Percentiles rank a stretch among this genome's conserved stretches.
phyloP scores from a whole-genome alignment of 2,113 vertebrate genomes.

The Osmerus mordax region DNA sequence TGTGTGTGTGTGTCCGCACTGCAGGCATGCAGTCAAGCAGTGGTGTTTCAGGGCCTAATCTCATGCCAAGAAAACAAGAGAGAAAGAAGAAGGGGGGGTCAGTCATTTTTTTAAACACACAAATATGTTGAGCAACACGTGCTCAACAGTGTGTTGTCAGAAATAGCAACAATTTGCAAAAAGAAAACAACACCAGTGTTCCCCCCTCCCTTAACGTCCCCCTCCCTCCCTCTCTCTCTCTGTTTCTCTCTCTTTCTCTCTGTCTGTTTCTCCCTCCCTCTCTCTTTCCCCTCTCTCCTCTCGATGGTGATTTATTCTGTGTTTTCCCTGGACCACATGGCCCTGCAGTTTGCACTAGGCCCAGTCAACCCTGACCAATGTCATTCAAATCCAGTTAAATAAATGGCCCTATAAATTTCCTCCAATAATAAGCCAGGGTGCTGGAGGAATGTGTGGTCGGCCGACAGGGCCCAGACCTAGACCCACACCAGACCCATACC shows the following conservation, averaged over 20 bases:
- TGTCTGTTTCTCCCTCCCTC: constrained; percentile 12
- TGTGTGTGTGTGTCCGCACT: too few species aligned
- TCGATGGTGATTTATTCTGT: neutral
- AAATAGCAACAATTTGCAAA: constrained; percentile 6
- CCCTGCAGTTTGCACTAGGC: constrained; percentile 14
- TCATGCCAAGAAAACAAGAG: neutral
- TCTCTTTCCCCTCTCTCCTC: neutral
- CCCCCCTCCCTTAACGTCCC: neutral
- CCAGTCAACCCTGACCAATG: constrained; percentile 77
- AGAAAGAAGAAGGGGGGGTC: neutral
- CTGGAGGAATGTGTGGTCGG: constrained; percentile 71
- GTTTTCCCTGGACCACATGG: neutral
- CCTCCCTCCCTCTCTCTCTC: constrained; percentile 18
- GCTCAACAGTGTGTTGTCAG: constrained; percentile 6
- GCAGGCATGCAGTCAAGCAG: too few species aligned
- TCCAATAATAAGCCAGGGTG: constrained; percentile 77
- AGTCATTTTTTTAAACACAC: neutral
- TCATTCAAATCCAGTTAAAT: constrained; percentile 77
- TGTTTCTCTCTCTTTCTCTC: constrained; percentile 9
- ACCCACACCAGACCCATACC: too few species aligned
- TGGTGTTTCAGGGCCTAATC: too few species aligned
- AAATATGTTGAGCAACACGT: neutral
- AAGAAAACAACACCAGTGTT: neutral
- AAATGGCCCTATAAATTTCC: constrained; percentile 83
- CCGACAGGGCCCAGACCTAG: neutral